Evolutionary conservation across 2,888 invertebrate species (phyloP).

Genomic region (Galeopsomyia nigrocyanea): DNA sequence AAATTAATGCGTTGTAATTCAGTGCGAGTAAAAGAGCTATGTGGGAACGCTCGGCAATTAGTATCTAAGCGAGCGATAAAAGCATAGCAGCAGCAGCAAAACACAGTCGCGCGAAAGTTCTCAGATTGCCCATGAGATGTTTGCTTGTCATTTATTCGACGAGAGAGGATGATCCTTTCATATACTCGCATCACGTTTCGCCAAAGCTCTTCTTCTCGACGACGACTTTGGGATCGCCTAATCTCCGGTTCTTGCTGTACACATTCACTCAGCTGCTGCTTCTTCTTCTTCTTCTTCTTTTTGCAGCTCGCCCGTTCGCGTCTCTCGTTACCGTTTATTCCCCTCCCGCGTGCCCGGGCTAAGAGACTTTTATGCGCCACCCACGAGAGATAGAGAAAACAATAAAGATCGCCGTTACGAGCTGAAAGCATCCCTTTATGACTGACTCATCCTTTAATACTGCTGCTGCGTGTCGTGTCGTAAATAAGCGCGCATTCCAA

Average conservation of each 20-base stretch:
- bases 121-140: conserved; percentile 35
- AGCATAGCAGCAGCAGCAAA: background rate
- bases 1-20: conserved; percentile 5
- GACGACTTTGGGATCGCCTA: conserved; percentile 26
- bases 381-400: no score
- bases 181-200: conserved; percentile 40
- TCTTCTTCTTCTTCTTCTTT: conserved; percentile 3
- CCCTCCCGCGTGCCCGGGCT: background rate
- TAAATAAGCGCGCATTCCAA: no score
- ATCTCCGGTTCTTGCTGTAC: conserved; percentile 29
- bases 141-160: no score
- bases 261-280: conserved; percentile 1
- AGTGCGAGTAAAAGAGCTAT: no score
- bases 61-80: background rate
- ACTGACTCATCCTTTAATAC: no score
- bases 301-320: background rate
- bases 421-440: no score
- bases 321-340: conserved; percentile 28
- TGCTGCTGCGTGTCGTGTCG: no score
- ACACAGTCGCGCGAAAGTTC: conserved; percentile 17
- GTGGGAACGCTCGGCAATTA: no score
- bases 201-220: conserved; percentile 27
- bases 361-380: no score
- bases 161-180: conserved; percentile 31
- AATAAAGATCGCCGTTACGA: no score